Conservation (phyloP, 2,113 vertebrate genomes). For the Cochlearius cochlearius region DNA sequence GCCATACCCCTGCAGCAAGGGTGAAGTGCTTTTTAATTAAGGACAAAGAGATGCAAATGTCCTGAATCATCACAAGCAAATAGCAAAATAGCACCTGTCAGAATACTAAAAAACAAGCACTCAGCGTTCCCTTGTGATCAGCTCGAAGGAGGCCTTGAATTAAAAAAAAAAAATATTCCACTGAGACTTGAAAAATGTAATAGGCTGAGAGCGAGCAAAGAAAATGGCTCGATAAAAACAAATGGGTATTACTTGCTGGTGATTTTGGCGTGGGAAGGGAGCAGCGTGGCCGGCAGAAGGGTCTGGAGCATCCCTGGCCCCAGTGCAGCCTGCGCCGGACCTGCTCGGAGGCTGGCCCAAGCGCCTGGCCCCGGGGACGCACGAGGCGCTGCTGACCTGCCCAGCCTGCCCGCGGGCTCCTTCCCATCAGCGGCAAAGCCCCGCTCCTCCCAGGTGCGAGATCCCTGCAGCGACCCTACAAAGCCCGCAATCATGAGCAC, state of each 20-base stretch:
- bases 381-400: accelerated
- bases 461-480: background rate
- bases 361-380: background rate
- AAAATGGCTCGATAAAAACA: background rate
- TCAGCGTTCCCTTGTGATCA: constrained; percentile 49
- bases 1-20: constrained; percentile 44
- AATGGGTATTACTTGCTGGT: background rate
- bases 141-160: constrained; percentile 3
- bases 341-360: accelerated
- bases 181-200: background rate
- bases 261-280: accelerated
- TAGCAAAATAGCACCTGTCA: constrained; percentile 64
- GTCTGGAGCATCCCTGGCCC: background rate
- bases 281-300: accelerated
- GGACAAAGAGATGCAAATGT: constrained; percentile 68
- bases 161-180: background rate
- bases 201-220: background rate
- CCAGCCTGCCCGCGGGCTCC: background rate
- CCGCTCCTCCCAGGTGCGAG: background rate
- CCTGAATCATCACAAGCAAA: constrained; percentile 63
- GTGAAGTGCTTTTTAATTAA: constrained; percentile 62
- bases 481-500: background rate
- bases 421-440: background rate
- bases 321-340: accelerated
- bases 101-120: constrained; percentile 60